These are phyloP conservation scores for Drosophila infuscata DNA, from an alignment of 2,888 invertebrate genomes.

Conservation along the genomic window DNA sequence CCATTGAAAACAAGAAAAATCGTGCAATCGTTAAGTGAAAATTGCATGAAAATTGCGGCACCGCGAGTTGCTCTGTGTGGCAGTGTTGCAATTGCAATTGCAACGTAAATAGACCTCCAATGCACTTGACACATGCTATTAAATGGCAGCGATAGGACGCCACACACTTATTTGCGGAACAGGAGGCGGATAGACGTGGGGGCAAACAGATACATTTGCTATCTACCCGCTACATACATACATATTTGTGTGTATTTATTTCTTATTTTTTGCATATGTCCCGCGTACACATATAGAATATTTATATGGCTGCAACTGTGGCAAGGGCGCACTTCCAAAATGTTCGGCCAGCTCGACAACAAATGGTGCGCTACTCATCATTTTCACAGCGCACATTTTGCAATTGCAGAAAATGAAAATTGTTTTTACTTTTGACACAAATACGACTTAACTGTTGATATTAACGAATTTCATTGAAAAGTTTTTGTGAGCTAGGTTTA, in stretches of 20 bases:
- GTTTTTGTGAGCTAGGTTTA: not conserved
- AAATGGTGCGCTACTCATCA: conserved; percentile 18
- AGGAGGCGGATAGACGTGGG: not conserved
- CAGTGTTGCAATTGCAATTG: conserved; percentile 72
- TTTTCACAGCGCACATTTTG: not conserved
- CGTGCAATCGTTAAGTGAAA: conserved; percentile 39
- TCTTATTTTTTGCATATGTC: conserved; percentile 16
- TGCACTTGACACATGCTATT: conserved; percentile 81
- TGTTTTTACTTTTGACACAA: not conserved
- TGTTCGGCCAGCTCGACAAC: conserved; percentile 23
- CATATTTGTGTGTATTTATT: conserved; percentile 7
- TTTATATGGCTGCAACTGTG: conserved; percentile 67
- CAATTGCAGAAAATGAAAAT: not conserved
- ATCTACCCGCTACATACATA: conserved; percentile 9
- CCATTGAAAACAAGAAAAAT: conserved; percentile 11
- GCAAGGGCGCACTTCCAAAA: conserved; percentile 19
- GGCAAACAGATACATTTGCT: conserved; percentile 50
- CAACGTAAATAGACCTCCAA: conserved; percentile 80
- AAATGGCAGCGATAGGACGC: conserved; percentile 65
- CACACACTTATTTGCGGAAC: not conserved
- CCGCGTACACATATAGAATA: conserved; percentile 41
- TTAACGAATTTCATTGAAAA: not conserved
- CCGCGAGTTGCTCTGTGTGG: not conserved
- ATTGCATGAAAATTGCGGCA: conserved; percentile 14
- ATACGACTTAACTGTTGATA: not conserved